These are phyloP conservation scores for Eristalis arbustorum DNA, from an alignment of 2,888 invertebrate genomes.

Conservation along the genomic window DNA sequence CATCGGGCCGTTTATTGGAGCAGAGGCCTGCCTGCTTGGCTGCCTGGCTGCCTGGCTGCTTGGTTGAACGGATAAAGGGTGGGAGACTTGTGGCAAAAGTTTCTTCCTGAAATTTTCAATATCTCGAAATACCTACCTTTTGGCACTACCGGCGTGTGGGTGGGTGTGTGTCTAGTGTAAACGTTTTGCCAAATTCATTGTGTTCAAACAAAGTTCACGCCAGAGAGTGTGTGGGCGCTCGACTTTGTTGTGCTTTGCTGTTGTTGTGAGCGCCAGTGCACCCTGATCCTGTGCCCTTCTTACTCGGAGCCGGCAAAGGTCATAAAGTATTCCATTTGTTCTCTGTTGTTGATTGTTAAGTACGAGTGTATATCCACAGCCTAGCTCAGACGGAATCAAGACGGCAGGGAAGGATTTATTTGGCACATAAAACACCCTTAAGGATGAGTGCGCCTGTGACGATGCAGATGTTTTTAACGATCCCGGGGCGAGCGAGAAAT, in stretches of 20 bases:
- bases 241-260: too few relatives aligned
- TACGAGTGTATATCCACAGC: slow-evolving; percentile 8
- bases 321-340: slow-evolving; percentile 63
- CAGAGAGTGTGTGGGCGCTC: not conserved
- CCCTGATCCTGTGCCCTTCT: not conserved
- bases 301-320: slow-evolving; percentile 18
- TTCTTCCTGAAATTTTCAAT: slow-evolving; percentile 52
- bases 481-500: not conserved
- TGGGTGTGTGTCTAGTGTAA: slow-evolving; percentile 21
- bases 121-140: slow-evolving; percentile 25
- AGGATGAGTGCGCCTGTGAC: not conserved
- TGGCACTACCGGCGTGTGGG: not conserved
- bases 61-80: not conserved
- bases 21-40: not conserved
- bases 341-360: slow-evolving; percentile 41
- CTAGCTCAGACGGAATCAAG: slow-evolving; percentile 36
- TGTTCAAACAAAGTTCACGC: not conserved
- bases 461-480: slow-evolving; percentile 56
- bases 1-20: slow-evolving; percentile 43
- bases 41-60: too few relatives aligned
- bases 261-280: not conserved
- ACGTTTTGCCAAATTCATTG: slow-evolving; percentile 42
- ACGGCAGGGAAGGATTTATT: slow-evolving; percentile 50
- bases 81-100: slow-evolving; percentile 48
- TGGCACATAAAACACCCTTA: slow-evolving; percentile 16